Base-by-base conservation (phyloP, 1,140 invertebrate genomes). In the Zaprionus camerounensis region DNA sequence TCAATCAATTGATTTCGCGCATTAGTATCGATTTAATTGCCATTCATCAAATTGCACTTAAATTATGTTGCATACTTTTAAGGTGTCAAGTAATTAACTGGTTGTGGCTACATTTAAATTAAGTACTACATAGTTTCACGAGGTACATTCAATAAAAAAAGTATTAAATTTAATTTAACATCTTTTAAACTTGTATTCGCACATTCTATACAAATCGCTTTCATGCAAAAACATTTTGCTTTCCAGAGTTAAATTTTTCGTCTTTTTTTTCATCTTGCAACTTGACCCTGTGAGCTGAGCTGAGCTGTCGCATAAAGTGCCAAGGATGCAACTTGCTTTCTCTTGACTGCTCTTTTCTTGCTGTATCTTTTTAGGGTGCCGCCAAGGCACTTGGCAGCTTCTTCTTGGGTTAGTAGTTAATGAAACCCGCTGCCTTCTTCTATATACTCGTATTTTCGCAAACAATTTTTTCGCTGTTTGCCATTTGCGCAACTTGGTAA, bases 331-430 rank as follows among this genome's bases (percentile, higher is more conserved):
- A 64, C 66, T 71, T 64, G 34, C 44, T 63, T 55, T 34, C 31
- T 34, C 31, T 34, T 34, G 15, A 41, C 17, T 31, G 28, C 34
- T 24, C 22, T 31, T 20, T 24, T 24, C 15, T 20, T 59, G 59
- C 13, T 58, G 34, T 7, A 20, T 46, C 62, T 71, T 85, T 74
- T 68, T 64, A 72, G 63, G 64, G 67, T 63, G 65, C n/a, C 22
- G 24, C 49, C 44, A 41, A 63, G 68, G 72, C 66, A 81, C 70
- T 77, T 81, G 65, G 46, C 62, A 58, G 58, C 70, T 64, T 80
- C 64, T 64, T 80, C 82, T 86, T 88, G 62, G 74, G 55, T 76
- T 64, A 82, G 87, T 64, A 82, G 87, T 87, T 88, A 83, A 88
- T 83, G 84, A 83, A 81, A 77, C 72, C 49, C 63, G 58, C 76